These are phyloP conservation scores for Xiphorhynchus elegans DNA, from an alignment of 2,113 vertebrate species.

Conservation along the genomic window DNA sequence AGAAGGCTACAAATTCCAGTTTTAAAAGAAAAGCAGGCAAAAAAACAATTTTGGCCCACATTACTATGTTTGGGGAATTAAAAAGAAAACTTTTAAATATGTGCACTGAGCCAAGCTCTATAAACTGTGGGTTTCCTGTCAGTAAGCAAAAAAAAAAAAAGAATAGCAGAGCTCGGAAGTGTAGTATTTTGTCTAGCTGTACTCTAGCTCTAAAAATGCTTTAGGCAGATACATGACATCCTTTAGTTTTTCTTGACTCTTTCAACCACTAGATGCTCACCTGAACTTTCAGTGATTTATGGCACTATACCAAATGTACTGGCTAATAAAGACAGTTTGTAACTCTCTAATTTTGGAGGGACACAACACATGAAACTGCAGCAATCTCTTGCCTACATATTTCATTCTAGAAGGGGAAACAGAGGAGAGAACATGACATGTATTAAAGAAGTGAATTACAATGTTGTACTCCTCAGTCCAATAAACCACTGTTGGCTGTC, in stretches of 20 bases:
- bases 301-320: slow-evolving; percentile 53
- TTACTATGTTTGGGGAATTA: neutral
- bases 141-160: slow-evolving; percentile 46
- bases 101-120: slow-evolving; percentile 45
- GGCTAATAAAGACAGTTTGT: slow-evolving; percentile 78
- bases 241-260: slow-evolving; percentile 69
- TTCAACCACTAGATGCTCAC: slow-evolving; percentile 64
- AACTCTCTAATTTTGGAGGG: slow-evolving; percentile 76
- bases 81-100: slow-evolving; percentile 44
- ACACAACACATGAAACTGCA: slow-evolving; percentile 61
- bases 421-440: slow-evolving; percentile 68
- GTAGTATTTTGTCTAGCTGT: slow-evolving; percentile 56
- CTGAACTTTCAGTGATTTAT: slow-evolving; percentile 73
- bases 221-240: slow-evolving; percentile 59
- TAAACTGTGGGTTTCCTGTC: slow-evolving; percentile 68
- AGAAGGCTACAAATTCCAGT: slow-evolving; percentile 41
- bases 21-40: slow-evolving; percentile 58
- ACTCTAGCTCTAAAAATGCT: slow-evolving; percentile 59
- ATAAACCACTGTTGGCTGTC: slow-evolving; percentile 73
- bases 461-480: slow-evolving; percentile 68
- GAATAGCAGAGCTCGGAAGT: slow-evolving; percentile 45
- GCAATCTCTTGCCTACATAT: slow-evolving; percentile 67
- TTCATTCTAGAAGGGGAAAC: slow-evolving; percentile 74
- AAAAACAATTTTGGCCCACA: neutral
- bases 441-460: slow-evolving; percentile 79